A percentile compares a stretch with the other conserved stretches of the same genome.
Conservation (phyloP, 2,888 invertebrate genomes). For the Eretmocerus hayati region DNA sequence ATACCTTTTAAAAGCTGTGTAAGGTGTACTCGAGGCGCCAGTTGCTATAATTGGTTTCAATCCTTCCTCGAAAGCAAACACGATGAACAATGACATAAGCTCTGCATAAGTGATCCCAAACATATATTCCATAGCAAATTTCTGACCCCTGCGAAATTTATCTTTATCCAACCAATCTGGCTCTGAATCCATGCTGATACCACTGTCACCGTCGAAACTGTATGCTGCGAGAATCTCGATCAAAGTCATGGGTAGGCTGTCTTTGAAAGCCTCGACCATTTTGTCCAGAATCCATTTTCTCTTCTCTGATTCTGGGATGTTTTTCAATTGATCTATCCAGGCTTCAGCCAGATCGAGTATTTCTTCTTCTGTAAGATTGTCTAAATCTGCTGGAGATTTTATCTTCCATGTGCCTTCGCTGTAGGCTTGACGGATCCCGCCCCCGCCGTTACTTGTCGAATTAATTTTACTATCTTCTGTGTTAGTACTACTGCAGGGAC, state of each 20-base stretch:
- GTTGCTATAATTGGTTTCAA: slow-evolving; percentile 49
- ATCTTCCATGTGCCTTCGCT: too few relatives aligned
- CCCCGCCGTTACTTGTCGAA: too few relatives aligned
- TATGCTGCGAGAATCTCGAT: slow-evolving; percentile 1
- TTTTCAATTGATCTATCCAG: background rate
- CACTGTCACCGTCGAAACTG: slow-evolving; percentile 29
- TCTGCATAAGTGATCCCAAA: slow-evolving; percentile 40
- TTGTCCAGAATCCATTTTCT: background rate
- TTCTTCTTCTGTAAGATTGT: background rate
- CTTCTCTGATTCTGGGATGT: slow-evolving; percentile 5
- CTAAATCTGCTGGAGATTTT: too few relatives aligned
- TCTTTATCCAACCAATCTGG: slow-evolving; percentile 47
- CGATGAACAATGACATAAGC: slow-evolving; percentile 41
- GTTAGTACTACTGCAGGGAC: too few relatives aligned
- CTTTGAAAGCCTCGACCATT: background rate
- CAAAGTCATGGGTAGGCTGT: slow-evolving; percentile 5
- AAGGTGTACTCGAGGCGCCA: slow-evolving; percentile 47
- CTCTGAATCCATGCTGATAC: slow-evolving; percentile 24
- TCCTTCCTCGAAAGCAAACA: slow-evolving; percentile 44
- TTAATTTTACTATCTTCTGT: too few relatives aligned
- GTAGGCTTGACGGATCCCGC: too few relatives aligned
- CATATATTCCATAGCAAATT: slow-evolving; percentile 45
- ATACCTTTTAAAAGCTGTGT: slow-evolving; percentile 43
- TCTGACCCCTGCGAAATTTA: slow-evolving; percentile 46
- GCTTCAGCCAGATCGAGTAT: background rate